Evolutionary conservation across 2,888 invertebrate species (phyloP).

Genomic region (Nymphalis c-album): DNA sequence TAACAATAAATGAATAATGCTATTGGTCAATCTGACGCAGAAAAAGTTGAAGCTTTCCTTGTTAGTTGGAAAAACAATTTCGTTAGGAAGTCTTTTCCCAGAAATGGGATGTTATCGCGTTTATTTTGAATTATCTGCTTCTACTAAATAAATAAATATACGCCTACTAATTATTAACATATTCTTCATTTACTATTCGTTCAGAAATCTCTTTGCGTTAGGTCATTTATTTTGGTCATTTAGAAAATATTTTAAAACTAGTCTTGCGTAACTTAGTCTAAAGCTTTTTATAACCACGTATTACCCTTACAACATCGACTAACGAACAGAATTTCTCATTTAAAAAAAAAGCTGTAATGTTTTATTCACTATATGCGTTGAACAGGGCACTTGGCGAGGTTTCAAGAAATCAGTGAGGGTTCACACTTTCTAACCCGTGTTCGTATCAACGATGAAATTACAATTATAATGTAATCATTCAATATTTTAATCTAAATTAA

Average conservation of each 20-base stretch:
- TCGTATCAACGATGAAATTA: neutral
- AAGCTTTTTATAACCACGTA: neutral
- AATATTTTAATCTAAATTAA: neutral
- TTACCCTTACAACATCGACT: conserved; percentile 10
- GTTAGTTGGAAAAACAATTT: too few species aligned
- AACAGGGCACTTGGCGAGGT: conserved; percentile 58
- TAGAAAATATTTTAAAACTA: neutral
- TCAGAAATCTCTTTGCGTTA: too few species aligned
- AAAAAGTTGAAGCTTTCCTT: too few species aligned
- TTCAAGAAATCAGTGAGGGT: conserved; percentile 64
- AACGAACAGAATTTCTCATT: conserved; percentile 31
- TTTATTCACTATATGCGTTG: conserved; percentile 57
- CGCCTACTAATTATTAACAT: too few species aligned
- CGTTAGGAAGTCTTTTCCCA: too few species aligned
- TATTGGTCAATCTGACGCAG: too few species aligned
- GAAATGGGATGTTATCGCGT: too few species aligned
- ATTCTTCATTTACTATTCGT: too few species aligned
- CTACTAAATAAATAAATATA: too few species aligned
- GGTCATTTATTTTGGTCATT: neutral
- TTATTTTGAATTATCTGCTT: too few species aligned
- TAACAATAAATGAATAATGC: too few species aligned
- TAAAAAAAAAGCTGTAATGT: conserved; percentile 41
- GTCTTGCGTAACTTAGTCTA: neutral
- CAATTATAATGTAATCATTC: neutral
- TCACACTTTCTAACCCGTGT: conserved; percentile 37